Evolutionary conservation across 2,797 vertebrate species (phyloP), one percentile per base, ranked within the genome.

Genomic region (Lepilemur ruficaudatus): DNA sequence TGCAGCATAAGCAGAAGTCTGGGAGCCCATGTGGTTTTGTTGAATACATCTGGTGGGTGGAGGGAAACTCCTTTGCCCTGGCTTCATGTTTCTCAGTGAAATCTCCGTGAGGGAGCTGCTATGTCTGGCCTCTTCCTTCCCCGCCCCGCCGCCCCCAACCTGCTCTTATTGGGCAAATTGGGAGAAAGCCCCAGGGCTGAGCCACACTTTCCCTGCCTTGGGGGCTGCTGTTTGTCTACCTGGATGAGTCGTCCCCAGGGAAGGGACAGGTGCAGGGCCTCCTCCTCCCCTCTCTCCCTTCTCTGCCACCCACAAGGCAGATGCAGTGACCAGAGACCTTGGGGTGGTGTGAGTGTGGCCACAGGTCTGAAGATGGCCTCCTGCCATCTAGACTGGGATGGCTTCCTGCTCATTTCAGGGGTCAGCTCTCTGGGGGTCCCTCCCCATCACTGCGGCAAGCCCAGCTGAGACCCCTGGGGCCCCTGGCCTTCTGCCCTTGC

Each of bases 331-430:
- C 79, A 91, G 81, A 82, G n/a, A n/a, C 72, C 46, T 8, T 0
- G 5, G n/a, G 41, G 18, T 0, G 1, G 0, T 67, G 46, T 4
- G 1, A 38, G 20, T 25, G 32, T 22, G 46, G 46, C 67, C 20
- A 43, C 17, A 25, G 61, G n/a, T 11, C 79, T 69, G 23, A 57
- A 41, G 46, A 18, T 18, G 12, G 72, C 59, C 57, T 50, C n/a
- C 76, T 46, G 59, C 1, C 8, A 67, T 4, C 38, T 55, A 61
- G 28, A 41, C 41, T 48, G 18, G 5, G 25, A 30, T 50, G 52
- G 28, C 61, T 25, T 57, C 75, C 75, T 50, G 30, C 23, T 72
- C 52, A 14, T 57, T 63, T 70, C n/a, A 52, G 65, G 32, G 69
- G 32, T 61, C 73, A n/a, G 94, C 18, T 46, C 52, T 46, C 0